Evolutionary conservation across 1,140 invertebrate species (phyloP).

Genomic region (Euglossa dilemma): DNA sequence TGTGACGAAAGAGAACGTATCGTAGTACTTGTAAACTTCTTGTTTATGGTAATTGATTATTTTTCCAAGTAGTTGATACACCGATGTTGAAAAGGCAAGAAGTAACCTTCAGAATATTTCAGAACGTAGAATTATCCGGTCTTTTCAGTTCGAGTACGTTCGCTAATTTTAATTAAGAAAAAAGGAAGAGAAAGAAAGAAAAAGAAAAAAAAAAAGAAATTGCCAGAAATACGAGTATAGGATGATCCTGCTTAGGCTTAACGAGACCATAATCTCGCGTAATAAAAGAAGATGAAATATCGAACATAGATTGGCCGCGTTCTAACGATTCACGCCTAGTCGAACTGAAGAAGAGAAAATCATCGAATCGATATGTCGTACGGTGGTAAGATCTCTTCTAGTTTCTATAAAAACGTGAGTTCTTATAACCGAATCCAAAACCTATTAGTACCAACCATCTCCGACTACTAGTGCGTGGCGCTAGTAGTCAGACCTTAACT

Average conservation of each 20-base stretch:
- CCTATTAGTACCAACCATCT: too few relatives aligned
- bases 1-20: slow-evolving; percentile 39
- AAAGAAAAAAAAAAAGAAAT: neutral
- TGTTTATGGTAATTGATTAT: neutral
- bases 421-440: neutral
- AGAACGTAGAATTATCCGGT: too few relatives aligned
- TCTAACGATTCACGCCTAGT: neutral
- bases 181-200: neutral
- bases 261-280: neutral
- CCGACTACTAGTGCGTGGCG: neutral
- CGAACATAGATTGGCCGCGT: neutral
- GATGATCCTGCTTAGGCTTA: neutral
- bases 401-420: slow-evolving; percentile 35
- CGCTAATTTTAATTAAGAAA: neutral
- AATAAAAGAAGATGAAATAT: neutral
- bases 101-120: neutral
- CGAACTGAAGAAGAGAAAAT: neutral
- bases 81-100: neutral
- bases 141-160: neutral
- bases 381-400: slow-evolving; percentile 36
- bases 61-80: neutral
- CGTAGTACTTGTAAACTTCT: neutral
- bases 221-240: neutral
- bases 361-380: slow-evolving; percentile 23
- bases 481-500: neutral